Evolutionary conservation across 2,888 invertebrate species (phyloP), one percentile per base, ranked within the genome.

Genomic region (Microplitis manilae): DNA sequence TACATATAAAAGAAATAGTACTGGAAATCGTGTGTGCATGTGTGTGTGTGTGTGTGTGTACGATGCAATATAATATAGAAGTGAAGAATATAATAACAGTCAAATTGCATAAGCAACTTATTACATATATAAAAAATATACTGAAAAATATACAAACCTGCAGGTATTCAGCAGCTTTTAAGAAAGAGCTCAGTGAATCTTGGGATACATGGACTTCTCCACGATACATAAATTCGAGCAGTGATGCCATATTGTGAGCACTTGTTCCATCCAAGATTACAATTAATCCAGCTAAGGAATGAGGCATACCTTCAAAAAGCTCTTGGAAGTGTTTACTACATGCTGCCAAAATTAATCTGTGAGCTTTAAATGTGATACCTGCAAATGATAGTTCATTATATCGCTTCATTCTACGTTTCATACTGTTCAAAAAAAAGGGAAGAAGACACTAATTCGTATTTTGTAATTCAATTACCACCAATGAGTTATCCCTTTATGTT

Each of bases 311-410:
- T 92, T 96, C 96, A 91, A 97, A 97, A 84, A 97, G 91, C 91
- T 96, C 96, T 88, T 96, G 96, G 91, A 97, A 95, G 90, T 97
- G 96, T 90, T 96, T 97, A 91, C 96, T 96, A 92, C 96, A 96
- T 88, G 97, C 97, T 85, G 97, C 97, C 90, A 97, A 92, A 88
- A 97, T 97, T 89, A 97, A 93, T 91, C 96, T 96, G 92, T 97
- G 97, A 85, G 96, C 97, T 91, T 95, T 95, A 91, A 96, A 97
- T 88, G 96, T 95, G 89, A 96, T 95, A 90, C 96, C 96, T 96
- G 92, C 0, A 91, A 91, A 79, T 9, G 5, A 50, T 50, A 50
- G 1, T 50, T 4, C 2, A 65, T 13, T 20, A 30, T 30, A 30
- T 30, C 30, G 30, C 2, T 30, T 30, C 2, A 30, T 30, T 30